Evolutionary conservation across 2,797 vertebrate genomes (phyloP).

Genomic region (Crypturellus tataupa): DNA sequence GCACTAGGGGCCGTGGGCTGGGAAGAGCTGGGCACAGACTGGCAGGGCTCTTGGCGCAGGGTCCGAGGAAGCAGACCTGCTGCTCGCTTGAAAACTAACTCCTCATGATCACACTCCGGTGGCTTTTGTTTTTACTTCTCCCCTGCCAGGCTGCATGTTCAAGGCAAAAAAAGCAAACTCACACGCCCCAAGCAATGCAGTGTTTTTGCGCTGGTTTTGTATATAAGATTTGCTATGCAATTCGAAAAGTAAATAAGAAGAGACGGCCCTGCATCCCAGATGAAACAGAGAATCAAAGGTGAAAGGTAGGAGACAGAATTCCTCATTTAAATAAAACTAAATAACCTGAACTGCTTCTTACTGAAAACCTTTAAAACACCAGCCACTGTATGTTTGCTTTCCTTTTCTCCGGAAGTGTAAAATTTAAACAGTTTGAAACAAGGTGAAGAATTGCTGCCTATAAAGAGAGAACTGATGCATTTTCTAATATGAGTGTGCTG

Average conservation of each 20-base stretch:
- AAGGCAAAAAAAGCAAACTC: background rate
- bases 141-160: slow-evolving; percentile 7
- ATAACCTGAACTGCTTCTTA: slow-evolving; percentile 25
- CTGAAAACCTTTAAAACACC: slow-evolving; percentile 22
- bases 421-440: slow-evolving; percentile 33
- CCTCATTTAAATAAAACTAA: slow-evolving; percentile 43
- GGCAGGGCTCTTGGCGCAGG: background rate
- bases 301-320: slow-evolving; percentile 75
- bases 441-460: slow-evolving; percentile 32
- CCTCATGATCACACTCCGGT: background rate
- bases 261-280: slow-evolving; percentile 45
- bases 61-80: background rate
- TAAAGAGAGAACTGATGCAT: slow-evolving; percentile 17
- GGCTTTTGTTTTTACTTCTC: background rate
- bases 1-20: slow-evolving; percentile 24
- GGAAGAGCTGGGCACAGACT: background rate
- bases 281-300: slow-evolving; percentile 54
- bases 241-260: slow-evolving; percentile 60
- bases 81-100: slow-evolving; percentile 46
- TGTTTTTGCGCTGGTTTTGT: slow-evolving; percentile 56
- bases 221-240: slow-evolving; percentile 73
- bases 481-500: background rate
- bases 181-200: slow-evolving; percentile 40
- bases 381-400: slow-evolving; percentile 17
- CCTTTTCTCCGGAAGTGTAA: slow-evolving; percentile 38